A percentile compares a stretch with the other conserved stretches of the same genome.
These are phyloP conservation scores for Babyrousa celebensis DNA, from an alignment of 2,797 vertebrate genomes.

Conservation along the genomic window DNA sequence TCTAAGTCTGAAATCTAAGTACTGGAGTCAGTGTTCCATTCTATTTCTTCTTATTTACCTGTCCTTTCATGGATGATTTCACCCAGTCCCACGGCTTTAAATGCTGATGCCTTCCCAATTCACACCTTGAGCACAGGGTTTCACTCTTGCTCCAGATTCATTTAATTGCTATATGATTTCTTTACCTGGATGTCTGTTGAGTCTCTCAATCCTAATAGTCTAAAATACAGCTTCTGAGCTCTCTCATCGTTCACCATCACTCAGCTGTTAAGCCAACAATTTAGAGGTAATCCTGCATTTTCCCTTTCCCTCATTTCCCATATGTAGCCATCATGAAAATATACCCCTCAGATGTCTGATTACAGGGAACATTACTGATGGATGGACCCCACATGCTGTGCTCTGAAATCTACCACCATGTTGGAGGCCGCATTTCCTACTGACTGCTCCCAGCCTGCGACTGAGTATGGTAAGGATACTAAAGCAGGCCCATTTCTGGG, in stretches of 20 bases:
- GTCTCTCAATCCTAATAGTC: neutral
- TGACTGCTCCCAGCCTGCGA: neutral
- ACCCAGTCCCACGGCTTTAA: neutral
- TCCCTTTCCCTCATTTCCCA: neutral
- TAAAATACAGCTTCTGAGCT: neutral
- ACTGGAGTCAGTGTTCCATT: neutral
- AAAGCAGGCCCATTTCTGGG: neutral
- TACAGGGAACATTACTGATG: neutral
- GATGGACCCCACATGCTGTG: neutral
- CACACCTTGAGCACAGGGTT: neutral
- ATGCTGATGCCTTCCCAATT: neutral
- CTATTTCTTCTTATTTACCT: neutral
- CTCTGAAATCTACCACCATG: neutral
- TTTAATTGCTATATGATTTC: neutral
- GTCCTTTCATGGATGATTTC: neutral
- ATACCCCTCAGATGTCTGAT: neutral
- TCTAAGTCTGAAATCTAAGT: neutral
- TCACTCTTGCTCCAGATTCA: neutral
- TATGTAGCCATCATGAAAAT: neutral
- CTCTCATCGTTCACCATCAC: neutral
- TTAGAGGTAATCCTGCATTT: neutral
- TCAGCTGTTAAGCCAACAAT: neutral
- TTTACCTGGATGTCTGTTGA: neutral
- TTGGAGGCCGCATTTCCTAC: neutral
- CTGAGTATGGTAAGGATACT: neutral